Conservation (phyloP, 2,113 vertebrate species). For the Damaliscus lunatus region DNA sequence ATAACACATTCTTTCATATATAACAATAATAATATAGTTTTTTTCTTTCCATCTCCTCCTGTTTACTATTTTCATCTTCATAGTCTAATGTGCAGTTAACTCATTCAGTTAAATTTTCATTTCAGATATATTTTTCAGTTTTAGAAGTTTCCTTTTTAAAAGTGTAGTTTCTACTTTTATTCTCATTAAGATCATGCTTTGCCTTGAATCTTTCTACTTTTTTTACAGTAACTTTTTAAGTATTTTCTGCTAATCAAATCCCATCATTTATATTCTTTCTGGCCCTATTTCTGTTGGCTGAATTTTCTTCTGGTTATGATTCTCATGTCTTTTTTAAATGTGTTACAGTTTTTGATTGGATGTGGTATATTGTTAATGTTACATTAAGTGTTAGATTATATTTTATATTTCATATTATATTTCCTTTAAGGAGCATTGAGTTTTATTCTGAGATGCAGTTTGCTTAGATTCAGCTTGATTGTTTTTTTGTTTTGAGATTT, state of each 20-base stretch:
- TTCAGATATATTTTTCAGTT: not conserved
- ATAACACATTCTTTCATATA: not conserved
- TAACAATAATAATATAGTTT: not conserved
- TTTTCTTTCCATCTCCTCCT: not conserved
- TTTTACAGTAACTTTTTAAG: not conserved
- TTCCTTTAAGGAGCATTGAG: not conserved
- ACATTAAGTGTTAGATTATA: not conserved
- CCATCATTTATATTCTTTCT: not conserved
- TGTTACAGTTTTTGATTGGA: not conserved
- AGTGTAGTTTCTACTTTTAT: not conserved
- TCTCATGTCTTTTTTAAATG: not conserved
- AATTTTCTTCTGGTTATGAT: not conserved
- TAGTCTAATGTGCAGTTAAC: not conserved
- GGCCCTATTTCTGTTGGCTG: not conserved
- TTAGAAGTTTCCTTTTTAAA: not conserved
- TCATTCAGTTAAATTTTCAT: not conserved
- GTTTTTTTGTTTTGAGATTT: not conserved
- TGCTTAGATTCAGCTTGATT: not conserved
- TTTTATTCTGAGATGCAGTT: not conserved
- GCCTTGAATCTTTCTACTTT: not conserved
- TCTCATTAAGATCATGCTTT: not conserved
- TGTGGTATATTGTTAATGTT: not conserved
- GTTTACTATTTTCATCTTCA: not conserved
- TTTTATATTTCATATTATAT: not conserved
- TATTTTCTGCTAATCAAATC: not conserved